These are phyloP conservation scores for Cydia splendana DNA, from an alignment of 1,140 invertebrate genomes.

Conservation along the genomic window DNA sequence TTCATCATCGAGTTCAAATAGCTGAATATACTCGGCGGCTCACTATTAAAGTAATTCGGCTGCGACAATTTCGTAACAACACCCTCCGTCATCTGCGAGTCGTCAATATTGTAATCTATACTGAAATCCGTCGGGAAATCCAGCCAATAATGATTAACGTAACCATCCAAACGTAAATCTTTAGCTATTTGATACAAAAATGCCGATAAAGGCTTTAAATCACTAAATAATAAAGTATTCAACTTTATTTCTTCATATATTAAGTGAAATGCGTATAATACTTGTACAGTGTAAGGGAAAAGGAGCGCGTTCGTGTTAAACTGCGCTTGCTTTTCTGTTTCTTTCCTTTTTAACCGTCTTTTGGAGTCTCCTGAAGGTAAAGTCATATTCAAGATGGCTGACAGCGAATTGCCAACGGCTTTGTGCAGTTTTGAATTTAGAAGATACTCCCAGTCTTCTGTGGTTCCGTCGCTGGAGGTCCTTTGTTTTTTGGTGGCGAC, in stretches of 20 bases:
- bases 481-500: conserved; percentile 82
- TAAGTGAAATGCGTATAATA: conserved; percentile 92
- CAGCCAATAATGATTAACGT: conserved; percentile 90
- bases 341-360: conserved; percentile 45
- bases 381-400: conserved; percentile 62
- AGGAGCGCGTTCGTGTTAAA: conserved; percentile 85
- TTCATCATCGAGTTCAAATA: conserved; percentile 85
- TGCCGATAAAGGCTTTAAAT: conserved; percentile 84
- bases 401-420: conserved; percentile 54
- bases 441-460: conserved; percentile 90
- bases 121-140: conserved; percentile 88
- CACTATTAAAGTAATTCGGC: conserved; percentile 82
- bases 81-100: conserved; percentile 76
- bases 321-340: conserved; percentile 55
- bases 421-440: conserved; percentile 82
- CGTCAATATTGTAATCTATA: conserved; percentile 62
- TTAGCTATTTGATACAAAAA: conserved; percentile 89
- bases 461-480: conserved; percentile 82
- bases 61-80: conserved; percentile 82
- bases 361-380: conserved; percentile 33
- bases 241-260: conserved; percentile 96
- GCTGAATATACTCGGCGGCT: conserved; percentile 86
- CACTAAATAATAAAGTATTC: conserved; percentile 85
- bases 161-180: conserved; percentile 87
- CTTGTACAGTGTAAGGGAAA: conserved; percentile 86